Conservation (phyloP, 2,113 vertebrate genomes). For the Anser brachyrhynchus region DNA sequence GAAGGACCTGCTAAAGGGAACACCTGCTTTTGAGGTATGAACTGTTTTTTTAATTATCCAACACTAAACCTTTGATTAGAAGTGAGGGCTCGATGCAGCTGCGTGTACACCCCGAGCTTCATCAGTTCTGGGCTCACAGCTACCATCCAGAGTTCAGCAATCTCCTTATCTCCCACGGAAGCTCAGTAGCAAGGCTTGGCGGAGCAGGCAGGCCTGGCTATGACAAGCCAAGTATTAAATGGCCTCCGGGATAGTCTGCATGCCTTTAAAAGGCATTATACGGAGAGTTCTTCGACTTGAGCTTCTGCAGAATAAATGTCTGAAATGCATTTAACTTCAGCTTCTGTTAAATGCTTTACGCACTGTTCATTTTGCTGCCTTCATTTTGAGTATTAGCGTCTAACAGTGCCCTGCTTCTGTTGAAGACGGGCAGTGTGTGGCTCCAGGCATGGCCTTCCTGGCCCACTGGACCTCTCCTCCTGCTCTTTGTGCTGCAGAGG, state of each 20-base stretch:
- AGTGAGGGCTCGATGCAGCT: background rate
- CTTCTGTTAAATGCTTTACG: accelerated
- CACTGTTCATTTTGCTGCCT: background rate
- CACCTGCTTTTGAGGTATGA: conserved; percentile 60
- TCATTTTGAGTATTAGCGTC: background rate
- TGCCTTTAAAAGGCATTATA: background rate
- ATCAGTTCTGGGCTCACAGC: background rate
- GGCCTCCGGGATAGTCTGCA: accelerated
- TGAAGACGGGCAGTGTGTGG: background rate
- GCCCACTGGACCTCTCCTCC: background rate
- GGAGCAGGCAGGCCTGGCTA: background rate
- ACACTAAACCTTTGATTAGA: accelerated
- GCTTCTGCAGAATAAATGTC: accelerated
- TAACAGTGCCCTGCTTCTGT: background rate
- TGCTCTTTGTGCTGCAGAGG: background rate
- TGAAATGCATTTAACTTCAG: background rate
- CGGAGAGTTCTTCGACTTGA: accelerated
- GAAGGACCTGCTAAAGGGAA: background rate
- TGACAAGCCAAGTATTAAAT: background rate
- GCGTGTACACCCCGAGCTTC: accelerated
- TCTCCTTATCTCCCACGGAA: accelerated
- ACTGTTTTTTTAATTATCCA: background rate
- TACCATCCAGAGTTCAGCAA: accelerated
- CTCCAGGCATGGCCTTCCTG: background rate
- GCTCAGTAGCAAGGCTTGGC: background rate